Conservation (phyloP, 2,888 invertebrate genomes). For the Platerodrilus igneus region DNA sequence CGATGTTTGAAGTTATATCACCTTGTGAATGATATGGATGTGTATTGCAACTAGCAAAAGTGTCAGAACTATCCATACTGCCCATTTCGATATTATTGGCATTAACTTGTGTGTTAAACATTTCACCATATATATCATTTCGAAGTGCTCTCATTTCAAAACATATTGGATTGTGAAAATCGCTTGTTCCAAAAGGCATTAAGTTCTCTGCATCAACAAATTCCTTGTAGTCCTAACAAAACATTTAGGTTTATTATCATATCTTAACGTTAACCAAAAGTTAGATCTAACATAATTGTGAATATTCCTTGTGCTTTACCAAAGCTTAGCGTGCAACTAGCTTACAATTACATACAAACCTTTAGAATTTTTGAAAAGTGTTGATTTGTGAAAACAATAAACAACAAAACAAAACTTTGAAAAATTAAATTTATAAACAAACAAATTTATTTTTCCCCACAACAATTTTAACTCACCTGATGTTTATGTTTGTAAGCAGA, state of each 20-base stretch:
- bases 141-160: conserved; percentile 70
- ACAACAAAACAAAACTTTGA: no score
- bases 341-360: conserved; percentile 34
- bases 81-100: conserved; percentile 51
- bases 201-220: conserved; percentile 86
- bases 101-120: conserved; percentile 37
- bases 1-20: conserved; percentile 49
- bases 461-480: conserved; percentile 31
- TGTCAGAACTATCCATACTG: conserved; percentile 78
- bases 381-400: conserved; percentile 3
- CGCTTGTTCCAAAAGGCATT: conserved; percentile 81
- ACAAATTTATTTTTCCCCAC: conserved; percentile 14
- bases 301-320: no score
- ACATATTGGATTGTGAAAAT: conserved; percentile 77
- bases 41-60: conserved; percentile 94
- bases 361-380: conserved; percentile 10
- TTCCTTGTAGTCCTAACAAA: conserved; percentile 77
- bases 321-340: conserved; percentile 35
- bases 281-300: no score
- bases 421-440: conserved; percentile 9
- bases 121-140: conserved; percentile 47
- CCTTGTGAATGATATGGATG: conserved; percentile 83
- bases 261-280: no score
- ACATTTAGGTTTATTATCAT: no score
- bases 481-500: conserved; percentile 27